These are phyloP conservation scores for Anastrepha ludens DNA, from an alignment of 1,140 invertebrate species.

Conservation along the genomic window DNA sequence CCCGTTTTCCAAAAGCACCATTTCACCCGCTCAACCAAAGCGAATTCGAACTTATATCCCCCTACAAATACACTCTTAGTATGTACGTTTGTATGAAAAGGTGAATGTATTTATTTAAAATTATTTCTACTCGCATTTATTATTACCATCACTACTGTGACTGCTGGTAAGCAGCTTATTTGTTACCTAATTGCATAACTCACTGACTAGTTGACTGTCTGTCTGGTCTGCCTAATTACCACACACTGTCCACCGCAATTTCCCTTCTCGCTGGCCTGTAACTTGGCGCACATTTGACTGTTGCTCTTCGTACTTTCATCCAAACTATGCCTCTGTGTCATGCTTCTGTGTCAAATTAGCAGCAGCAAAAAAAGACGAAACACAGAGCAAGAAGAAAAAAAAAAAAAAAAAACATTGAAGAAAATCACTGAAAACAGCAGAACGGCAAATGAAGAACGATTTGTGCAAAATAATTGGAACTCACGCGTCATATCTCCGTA, in stretches of 20 bases:
- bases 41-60: neutral
- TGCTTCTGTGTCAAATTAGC: conserved; percentile 20
- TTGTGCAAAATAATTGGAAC: no score
- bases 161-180: conserved; percentile 27
- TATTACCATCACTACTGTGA: neutral
- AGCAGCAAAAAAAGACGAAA: neutral
- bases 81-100: neutral
- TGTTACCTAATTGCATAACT: conserved; percentile 36
- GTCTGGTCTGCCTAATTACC: conserved; percentile 20
- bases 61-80: neutral
- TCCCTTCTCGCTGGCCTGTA: neutral
- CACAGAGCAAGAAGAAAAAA: neutral
- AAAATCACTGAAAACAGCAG: neutral
- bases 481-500: no score
- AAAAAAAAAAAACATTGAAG: neutral
- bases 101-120: neutral
- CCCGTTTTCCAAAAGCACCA: neutral
- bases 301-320: neutral
- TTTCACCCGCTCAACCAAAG: neutral
- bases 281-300: neutral
- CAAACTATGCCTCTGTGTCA: neutral
- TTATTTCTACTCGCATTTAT: neutral
- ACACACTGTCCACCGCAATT: neutral
- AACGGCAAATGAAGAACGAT: no score
- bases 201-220: neutral